Base-by-base conservation (phyloP, 2,113 vertebrate species). In the Climacteris rufus region DNA sequence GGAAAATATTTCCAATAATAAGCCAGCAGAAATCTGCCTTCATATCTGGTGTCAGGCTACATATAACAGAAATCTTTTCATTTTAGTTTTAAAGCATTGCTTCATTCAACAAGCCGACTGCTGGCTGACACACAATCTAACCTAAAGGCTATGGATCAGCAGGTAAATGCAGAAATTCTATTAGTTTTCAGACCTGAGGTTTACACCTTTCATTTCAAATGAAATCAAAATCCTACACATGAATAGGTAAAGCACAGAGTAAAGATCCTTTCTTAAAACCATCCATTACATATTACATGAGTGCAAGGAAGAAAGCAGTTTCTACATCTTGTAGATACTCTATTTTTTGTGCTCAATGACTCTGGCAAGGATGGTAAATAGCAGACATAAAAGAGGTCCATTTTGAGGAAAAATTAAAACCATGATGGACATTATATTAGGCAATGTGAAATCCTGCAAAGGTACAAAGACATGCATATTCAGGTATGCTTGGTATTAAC, bases 121-220 rank as follows among this genome's bases (percentile, higher is more conserved):
- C 80, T 88, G 96, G 96, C 93, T 97, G 97, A 97, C 97, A 97
- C 76, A 92, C 87, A 96, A 95, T 97, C 96, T 97, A 97, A 98
- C 96, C 96, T 87, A 95, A 97, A 97, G 96, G 95, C 97, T 98
- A 98, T 90, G 97, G 96, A 98, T 97, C 97, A 97, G 96, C 95
- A 97, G 92, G 97, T 97, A 98, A 98, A 98, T 94, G 97, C 85
- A 97, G 96, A 98, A 97, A 97, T 98, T 98, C 97, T 97, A 97
- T 98, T 98, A 97, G 97, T 97, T 97, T 98, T 96, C 91, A 96
- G 96, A 97, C 89, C 86, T 74, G 80, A 95, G 95, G 95, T 98
- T 97, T 97, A 97, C 50, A 81, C 92, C 95, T 97, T 97, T 98
- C 97, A 96, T 98, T 98, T 97, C 63, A 97, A 98, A 98, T 97